These are phyloP conservation scores for Andrena praecox DNA, from an alignment of 2,888 invertebrate species.

Conservation along the genomic window DNA sequence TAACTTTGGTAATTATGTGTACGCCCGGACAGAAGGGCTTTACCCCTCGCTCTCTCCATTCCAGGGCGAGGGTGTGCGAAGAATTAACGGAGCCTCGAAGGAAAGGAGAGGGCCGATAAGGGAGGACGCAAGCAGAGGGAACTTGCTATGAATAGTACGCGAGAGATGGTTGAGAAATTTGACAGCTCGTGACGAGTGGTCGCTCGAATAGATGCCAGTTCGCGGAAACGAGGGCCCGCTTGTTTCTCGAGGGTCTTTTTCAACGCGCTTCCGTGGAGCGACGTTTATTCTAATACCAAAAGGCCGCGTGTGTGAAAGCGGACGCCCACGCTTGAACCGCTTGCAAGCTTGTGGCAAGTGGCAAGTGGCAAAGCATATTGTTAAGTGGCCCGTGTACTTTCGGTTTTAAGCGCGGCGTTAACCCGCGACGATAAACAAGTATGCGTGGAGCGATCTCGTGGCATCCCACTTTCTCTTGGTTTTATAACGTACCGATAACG, in stretches of 20 bases:
- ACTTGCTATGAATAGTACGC: conserved; percentile 57
- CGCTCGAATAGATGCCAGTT: conserved; percentile 31
- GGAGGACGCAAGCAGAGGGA: conserved; percentile 31
- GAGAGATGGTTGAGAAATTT: conserved; percentile 40
- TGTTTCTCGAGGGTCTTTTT: conserved; percentile 21
- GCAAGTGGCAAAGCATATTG: background rate
- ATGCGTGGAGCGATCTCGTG: conserved; percentile 7
- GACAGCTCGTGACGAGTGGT: conserved; percentile 46
- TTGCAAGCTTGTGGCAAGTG: background rate
- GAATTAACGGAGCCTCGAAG: conserved; percentile 5
- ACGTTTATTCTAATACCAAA: conserved; percentile 42
- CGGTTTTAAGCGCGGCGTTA: conserved; percentile 13
- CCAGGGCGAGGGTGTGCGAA: conserved; percentile 2
- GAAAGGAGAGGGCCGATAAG: conserved; percentile 27
- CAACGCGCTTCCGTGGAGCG: conserved; percentile 13
- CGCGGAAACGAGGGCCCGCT: conserved; percentile 17
- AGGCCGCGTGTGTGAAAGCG: background rate
- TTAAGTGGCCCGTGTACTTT: conserved; percentile 20
- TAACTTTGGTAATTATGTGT: conserved; percentile 78
- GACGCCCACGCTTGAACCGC: background rate
- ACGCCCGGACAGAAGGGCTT: conserved; percentile 61
- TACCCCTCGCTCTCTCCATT: conserved; percentile 43
- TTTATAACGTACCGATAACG: conserved; percentile 25
- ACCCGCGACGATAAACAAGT: conserved; percentile 17
- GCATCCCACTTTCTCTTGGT: background rate